phyloP scores from a whole-genome alignment of 2,113 vertebrate species.

The Gnathonemus echidnorhynchus region DNA sequence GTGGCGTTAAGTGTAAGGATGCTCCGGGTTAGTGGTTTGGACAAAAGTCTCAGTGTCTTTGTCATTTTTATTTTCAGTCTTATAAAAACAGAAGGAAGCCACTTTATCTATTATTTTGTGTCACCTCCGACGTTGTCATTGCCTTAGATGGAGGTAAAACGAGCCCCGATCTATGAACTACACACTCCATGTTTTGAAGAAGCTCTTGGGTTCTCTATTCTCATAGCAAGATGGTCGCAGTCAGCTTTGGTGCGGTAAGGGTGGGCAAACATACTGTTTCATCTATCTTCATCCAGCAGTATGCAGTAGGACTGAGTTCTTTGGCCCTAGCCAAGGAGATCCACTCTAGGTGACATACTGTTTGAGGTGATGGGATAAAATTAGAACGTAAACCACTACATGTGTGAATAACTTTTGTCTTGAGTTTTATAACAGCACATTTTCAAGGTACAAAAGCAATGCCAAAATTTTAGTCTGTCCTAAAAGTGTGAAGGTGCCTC shows the following conservation, averaged over 20 bases:
- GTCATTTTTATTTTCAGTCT: background rate
- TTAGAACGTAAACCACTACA: background rate
- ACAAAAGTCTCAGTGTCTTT: background rate
- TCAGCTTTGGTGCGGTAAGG: conserved; percentile 28
- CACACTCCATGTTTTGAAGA: background rate
- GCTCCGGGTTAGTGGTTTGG: background rate
- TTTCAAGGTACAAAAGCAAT: background rate
- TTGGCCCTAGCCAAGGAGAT: background rate
- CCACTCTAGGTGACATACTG: background rate
- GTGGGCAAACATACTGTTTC: conserved; percentile 45
- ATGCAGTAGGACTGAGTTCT: background rate
- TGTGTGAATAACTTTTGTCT: background rate
- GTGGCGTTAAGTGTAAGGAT: too few species aligned
- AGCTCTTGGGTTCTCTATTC: background rate
- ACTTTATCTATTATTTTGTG: background rate
- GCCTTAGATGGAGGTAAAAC: background rate
- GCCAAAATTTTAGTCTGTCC: background rate
- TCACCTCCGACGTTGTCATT: background rate
- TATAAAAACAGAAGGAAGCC: background rate
- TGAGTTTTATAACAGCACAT: background rate
- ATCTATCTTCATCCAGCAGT: conserved; percentile 26
- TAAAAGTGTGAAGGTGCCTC: background rate
- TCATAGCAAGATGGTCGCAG: background rate
- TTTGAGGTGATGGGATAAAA: background rate
- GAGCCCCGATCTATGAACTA: background rate